Evolutionary conservation across 2,113 vertebrate species (phyloP).

Genomic region (Pristiophorus japonicus): DNA sequence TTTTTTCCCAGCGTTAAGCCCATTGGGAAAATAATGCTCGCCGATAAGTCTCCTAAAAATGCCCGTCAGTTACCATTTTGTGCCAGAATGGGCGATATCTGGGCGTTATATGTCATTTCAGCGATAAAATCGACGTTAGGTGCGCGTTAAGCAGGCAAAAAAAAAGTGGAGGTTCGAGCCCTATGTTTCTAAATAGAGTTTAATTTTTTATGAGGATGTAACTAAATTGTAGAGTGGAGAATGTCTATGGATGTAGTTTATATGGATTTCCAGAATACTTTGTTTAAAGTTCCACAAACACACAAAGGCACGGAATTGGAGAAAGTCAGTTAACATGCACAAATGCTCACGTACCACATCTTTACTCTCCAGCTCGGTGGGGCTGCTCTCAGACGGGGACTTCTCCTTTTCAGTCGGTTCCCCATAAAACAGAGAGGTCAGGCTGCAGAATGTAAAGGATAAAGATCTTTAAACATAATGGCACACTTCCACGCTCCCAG

Average conservation of each 20-base stretch:
- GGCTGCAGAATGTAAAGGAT: slow-evolving; percentile 54
- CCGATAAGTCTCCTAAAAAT: no score
- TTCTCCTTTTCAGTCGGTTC: slow-evolving; percentile 93
- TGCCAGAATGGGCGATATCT: no score
- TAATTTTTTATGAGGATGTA: no score
- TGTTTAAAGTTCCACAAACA: background rate
- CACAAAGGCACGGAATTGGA: background rate
- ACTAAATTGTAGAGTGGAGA: no score
- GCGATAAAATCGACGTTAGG: no score
- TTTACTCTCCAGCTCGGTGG: slow-evolving; percentile 74
- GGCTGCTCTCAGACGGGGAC: slow-evolving; percentile 80
- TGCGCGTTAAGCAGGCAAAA: no score
- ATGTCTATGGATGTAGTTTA: background rate
- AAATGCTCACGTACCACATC: slow-evolving; percentile 70
- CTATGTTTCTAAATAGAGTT: no score
- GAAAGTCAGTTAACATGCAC: background rate
- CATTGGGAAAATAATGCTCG: no score
- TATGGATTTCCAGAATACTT: background rate
- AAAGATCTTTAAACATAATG: background rate
- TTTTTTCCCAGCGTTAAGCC: no score
- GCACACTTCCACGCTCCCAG: background rate
- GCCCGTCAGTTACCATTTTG: no score
- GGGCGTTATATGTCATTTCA: no score
- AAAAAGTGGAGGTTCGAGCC: no score
- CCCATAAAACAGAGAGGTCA: slow-evolving; percentile 90